phyloP scores from a whole-genome alignment of 2,113 vertebrate genomes.

The Tamias sibiricus region DNA sequence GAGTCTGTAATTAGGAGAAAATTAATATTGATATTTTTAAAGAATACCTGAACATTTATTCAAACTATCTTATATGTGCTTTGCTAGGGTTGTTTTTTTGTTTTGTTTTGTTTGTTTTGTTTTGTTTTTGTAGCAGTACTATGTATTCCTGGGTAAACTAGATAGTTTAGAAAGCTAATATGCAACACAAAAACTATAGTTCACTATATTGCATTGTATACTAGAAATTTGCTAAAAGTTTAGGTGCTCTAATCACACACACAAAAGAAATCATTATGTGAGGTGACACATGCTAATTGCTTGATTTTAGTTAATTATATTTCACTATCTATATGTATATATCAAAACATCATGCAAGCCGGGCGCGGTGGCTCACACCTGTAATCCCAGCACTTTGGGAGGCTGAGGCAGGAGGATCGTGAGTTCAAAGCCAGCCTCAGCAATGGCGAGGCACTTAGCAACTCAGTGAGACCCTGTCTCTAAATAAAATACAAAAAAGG shows the following conservation, averaged over 20 bases:
- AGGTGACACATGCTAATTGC: neutral
- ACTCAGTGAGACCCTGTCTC: no score
- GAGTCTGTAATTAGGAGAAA: constrained; percentile 18
- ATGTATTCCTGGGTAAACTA: neutral
- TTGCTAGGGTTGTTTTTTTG: neutral
- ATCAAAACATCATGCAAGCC: neutral
- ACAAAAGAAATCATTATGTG: neutral
- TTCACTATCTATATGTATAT: neutral
- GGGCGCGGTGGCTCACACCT: no score
- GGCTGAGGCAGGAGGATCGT: no score
- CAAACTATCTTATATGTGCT: neutral
- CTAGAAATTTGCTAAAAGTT: neutral
- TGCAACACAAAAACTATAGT: neutral
- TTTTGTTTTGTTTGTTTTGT: no score
- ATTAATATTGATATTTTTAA: neutral
- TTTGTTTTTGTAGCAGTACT: neutral
- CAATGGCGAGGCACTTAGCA: no score
- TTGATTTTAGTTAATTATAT: neutral
- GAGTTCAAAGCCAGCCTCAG: no score
- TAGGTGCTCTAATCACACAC: neutral
- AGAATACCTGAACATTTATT: neutral
- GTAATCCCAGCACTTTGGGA: no score
- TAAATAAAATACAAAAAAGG: no score
- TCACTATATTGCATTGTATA: neutral
- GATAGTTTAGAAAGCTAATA: neutral